Conservation (phyloP, 2,113 vertebrate species). For the Bufo gargarizans region DNA sequence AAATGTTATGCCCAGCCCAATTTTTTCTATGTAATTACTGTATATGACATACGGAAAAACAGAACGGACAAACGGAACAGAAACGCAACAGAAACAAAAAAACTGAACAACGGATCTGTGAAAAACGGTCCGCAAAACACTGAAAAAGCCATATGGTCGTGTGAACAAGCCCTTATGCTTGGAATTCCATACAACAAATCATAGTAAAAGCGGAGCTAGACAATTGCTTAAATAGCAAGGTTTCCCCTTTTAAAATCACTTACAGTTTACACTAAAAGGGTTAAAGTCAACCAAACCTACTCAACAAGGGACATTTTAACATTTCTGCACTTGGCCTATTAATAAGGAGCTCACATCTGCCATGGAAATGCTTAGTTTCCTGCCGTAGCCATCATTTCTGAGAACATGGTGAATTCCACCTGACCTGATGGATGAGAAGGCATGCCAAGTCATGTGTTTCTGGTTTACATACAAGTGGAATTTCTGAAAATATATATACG, state of each 20-base stretch:
- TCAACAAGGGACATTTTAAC: constrained; percentile 5
- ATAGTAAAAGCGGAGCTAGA: not conserved
- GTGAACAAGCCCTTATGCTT: no score
- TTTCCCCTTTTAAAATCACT: no score
- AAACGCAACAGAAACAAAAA: no score
- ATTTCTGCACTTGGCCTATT: constrained; percentile 16
- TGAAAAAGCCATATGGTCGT: no score
- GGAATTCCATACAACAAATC: no score
- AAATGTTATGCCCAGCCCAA: no score
- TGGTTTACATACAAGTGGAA: not conserved
- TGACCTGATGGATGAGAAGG: constrained; percentile 10
- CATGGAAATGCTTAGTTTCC: not conserved
- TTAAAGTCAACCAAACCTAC: constrained; percentile 3
- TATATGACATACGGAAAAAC: no score
- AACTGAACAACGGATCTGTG: no score
- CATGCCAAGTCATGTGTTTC: constrained; percentile 1
- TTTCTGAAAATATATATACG: not conserved
- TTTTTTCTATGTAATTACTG: no score
- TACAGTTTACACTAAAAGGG: not conserved
- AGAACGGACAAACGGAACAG: no score
- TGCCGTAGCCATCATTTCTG: constrained; percentile 3
- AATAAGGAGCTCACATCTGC: not conserved
- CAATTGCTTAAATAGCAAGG: no score
- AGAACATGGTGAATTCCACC: constrained; percentile 21
- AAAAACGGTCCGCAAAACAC: no score